Evolutionary conservation across 2,888 invertebrate species (phyloP).

Genomic region (Thumatha senex): DNA sequence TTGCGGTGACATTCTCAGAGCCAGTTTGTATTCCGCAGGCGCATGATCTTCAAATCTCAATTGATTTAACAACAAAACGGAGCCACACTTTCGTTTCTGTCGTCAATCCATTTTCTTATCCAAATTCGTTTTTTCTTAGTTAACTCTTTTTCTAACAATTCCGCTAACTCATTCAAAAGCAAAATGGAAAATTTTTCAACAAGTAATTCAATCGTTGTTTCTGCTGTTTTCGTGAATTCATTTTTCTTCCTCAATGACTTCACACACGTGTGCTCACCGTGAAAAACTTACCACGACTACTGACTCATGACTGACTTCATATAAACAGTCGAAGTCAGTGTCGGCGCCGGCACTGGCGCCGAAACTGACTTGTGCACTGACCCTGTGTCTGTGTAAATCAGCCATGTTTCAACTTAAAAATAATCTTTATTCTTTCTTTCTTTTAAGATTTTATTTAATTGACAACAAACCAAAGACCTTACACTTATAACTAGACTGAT

Average conservation of each 20-base stretch:
- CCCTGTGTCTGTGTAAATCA: no score
- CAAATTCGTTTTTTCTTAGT: constrained; percentile 35
- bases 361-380: constrained; percentile 3
- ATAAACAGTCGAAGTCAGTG: constrained; percentile 13
- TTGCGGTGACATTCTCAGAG: constrained; percentile 25
- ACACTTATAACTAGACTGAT: no score
- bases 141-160: constrained; percentile 14
- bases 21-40: constrained; percentile 25
- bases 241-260: constrained; percentile 14
- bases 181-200: constrained; percentile 14
- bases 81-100: no score
- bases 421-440: no score
- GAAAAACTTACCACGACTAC: constrained; percentile 13
- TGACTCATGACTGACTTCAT: constrained; percentile 10
- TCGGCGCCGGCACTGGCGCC: constrained; percentile 8
- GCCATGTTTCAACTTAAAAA: no score
- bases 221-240: constrained; percentile 2
- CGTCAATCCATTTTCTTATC: no score
- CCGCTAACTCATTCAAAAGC: constrained; percentile 8
- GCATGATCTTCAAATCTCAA: constrained; percentile 22
- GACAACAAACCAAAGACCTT: no score
- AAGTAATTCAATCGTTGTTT: constrained; percentile 11
- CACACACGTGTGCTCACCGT: constrained; percentile 12
- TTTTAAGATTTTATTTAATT: no score
- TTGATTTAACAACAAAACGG: constrained; percentile 27